Conservation (phyloP, 2,888 invertebrate species). For the Eupsilia transversa region DNA sequence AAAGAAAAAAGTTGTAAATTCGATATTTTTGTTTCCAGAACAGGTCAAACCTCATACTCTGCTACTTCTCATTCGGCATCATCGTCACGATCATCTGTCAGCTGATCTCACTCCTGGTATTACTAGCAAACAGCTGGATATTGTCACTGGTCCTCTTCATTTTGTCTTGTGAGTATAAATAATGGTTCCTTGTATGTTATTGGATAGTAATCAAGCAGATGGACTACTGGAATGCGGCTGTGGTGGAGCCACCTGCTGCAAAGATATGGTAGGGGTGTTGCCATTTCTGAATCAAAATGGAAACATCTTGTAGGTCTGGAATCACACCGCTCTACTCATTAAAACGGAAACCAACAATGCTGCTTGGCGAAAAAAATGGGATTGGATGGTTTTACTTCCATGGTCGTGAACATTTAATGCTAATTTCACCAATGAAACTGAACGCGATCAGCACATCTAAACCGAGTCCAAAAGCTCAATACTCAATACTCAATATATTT, state of each 20-base stretch:
- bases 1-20: background rate
- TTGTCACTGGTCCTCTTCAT: constrained; percentile 52
- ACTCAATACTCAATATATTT: no score
- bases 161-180: constrained; percentile 67
- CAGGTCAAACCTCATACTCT: constrained; percentile 64
- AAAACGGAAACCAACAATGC: background rate
- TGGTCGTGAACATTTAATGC: background rate
- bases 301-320: background rate
- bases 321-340: background rate
- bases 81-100: constrained; percentile 66
- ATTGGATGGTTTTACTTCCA: no score
- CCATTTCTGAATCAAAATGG: background rate
- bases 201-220: no score
- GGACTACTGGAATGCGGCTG: background rate
- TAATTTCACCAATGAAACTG: no score
- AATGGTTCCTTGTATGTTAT: background rate
- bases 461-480: no score
- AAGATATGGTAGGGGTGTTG: background rate
- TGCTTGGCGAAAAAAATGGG: background rate
- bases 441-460: no score
- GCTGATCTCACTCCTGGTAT: constrained; percentile 67
- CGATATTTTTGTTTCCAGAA: constrained; percentile 66
- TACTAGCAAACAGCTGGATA: constrained; percentile 67
- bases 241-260: background rate
- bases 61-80: constrained; percentile 70